These are phyloP conservation scores for Dermatemys mawii DNA, from an alignment of 2,113 vertebrate genomes.

Conservation along the genomic window DNA sequence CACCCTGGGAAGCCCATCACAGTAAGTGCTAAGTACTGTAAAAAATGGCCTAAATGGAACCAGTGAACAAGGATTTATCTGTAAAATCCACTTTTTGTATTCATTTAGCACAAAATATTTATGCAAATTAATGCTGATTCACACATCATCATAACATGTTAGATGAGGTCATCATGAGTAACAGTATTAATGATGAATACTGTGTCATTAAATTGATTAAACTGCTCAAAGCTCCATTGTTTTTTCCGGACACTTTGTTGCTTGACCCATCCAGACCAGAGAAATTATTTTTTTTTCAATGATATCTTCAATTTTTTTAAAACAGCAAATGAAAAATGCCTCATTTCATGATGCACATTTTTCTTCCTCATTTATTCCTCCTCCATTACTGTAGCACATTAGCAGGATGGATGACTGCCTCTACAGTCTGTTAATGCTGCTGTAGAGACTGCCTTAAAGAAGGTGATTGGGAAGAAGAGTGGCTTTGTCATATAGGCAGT, in stretches of 20 bases:
- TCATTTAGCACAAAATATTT: neutral
- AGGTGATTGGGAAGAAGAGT: neutral
- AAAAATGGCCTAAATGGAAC: neutral
- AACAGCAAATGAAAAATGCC: conserved; percentile 18
- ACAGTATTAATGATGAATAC: neutral
- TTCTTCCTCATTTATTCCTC: neutral
- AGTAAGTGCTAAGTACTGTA: neutral
- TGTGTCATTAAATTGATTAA: conserved; percentile 16
- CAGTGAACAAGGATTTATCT: neutral
- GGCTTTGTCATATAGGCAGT: neutral
- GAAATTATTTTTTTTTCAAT: neutral
- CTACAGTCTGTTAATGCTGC: neutral
- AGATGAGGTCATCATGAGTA: conserved; percentile 5
- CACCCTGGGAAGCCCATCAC: neutral
- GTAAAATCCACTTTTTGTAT: neutral
- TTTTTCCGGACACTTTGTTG: neutral
- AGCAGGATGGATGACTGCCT: neutral
- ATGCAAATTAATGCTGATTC: conserved; percentile 34
- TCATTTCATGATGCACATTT: conserved; percentile 16
- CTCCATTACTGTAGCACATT: neutral
- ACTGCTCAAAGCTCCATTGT: neutral
- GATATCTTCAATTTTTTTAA: neutral
- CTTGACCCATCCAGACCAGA: neutral
- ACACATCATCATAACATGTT: neutral
- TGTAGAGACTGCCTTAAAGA: neutral